Base-by-base conservation (phyloP, 2,888 invertebrate genomes). In the Zootermopsis nevadensis region DNA sequence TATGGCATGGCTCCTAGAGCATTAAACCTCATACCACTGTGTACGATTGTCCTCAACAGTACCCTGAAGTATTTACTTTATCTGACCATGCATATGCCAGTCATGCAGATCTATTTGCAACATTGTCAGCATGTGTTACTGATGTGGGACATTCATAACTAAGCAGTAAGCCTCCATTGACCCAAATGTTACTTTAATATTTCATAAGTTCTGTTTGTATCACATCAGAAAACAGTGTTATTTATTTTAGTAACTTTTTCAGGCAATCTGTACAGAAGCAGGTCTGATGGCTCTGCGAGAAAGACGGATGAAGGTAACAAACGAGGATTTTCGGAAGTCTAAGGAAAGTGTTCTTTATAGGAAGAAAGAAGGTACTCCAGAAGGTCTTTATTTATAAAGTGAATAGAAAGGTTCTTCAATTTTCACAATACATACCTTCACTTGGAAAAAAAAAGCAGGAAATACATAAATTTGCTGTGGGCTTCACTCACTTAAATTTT, bases 181-280 rank as follows among this genome's bases (percentile, higher is more conserved):
- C n/a, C n/a, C n/a, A n/a, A n/a, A n/a, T n/a, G n/a, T n/a, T n/a
- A n/a, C 8, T 42, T 48, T 48, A 19, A 19, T 48, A 19, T 15
- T 15, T 4, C 19, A 19, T 48, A 48, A 48, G 15, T 48, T 48
- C 15, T 48, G 48, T 19, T 48, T 48, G 48, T 48, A 19, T 48
- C 19, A 48, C 48, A 19, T 48, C n/a, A n/a, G n/a, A n/a, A n/a
- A n/a, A n/a, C n/a, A n/a, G 15, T 79, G 67, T 42, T 83, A 86
- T 86, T 48, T 60, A 60, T n/a, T 60, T 60, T 8, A 7, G 27
- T 10, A 7, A 1, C 84, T 86, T 86, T 90, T 91, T 38, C 89
- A 97, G 96, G 99, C 99, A 27, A 99, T 99, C 89, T 99, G 99
- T 90, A 99, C 99, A 15, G 99, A 99, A 92, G 99, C 99, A 82